Evolutionary conservation across 2,888 invertebrate species (phyloP), one percentile per base, ranked within the genome.

Genomic region (Tridacna gigas): DNA sequence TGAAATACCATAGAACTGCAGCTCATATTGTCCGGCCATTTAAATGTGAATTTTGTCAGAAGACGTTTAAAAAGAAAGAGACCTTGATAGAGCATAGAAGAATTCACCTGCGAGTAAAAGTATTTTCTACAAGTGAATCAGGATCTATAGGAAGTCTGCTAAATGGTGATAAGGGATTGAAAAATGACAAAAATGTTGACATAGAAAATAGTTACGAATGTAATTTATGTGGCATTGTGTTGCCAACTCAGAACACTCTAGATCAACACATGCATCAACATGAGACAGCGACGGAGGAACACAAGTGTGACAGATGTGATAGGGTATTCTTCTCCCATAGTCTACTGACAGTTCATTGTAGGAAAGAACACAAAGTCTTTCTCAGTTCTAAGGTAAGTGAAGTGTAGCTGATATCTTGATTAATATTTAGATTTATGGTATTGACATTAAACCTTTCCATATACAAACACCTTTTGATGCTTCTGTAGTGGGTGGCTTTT

Each of bases 11-110:
- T 56, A 71, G 80, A 56, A 84, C 79, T 18, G 86, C 86, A 2
- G 88, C 88, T 18, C 88, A 88, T 22, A 88, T 88, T 37, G 78
- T 88, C 20, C 82, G 88, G 15, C 88, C 88, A 20, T 88, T 79
- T 65, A 88, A 86, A 60, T 88, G 88, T 69, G 88, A 88, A 56
- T 74, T 88, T 51, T 88, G 88, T 67, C 71, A 82, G 7, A 88
- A 82, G 47, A 86, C 86, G 3, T 88, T 88, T 71, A 88, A 86
- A 73, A 88, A 86, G 66, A 80, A 82, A 26, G 88, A 88, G 12
- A 86, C 80, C 28, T 18, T 88, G n/a, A 78, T 84, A 12, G 88
- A 88, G 37, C 88, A 88, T 77, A 77, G 88, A 15, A 45, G 88
- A 48, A 74, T 86, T 12, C 88, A 88, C 80, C 65, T 88, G 25